A percentile compares a stretch with the other conserved stretches of the same genome.
phyloP scores from a whole-genome alignment of 2,797 vertebrate genomes.

The Anguilla anguilla region DNA sequence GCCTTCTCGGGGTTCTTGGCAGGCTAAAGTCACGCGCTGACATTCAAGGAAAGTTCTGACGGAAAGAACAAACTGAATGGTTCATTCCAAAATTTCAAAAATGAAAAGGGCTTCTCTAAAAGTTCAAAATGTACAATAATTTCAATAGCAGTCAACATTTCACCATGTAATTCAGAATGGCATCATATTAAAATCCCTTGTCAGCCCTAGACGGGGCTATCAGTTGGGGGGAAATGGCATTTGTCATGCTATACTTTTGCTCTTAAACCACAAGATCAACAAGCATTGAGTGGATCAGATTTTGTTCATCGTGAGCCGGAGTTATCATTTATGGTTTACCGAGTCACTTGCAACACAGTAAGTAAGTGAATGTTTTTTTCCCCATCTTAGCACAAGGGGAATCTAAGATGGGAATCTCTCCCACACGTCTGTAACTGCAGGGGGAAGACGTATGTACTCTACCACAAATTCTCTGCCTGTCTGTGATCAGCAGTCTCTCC shows the following conservation, averaged over 20 bases:
- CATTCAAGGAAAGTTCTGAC: neutral
- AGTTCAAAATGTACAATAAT: neutral
- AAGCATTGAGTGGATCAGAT: neutral
- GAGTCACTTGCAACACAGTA: neutral
- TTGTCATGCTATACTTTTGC: neutral
- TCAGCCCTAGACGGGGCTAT: neutral
- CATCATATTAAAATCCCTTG: neutral
- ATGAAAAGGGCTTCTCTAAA: neutral
- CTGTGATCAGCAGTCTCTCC: neutral
- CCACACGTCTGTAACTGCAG: conserved; percentile 1
- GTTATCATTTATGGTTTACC: neutral
- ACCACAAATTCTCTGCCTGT: neutral
- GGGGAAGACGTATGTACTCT: neutral
- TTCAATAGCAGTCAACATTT: neutral
- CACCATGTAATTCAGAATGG: neutral
- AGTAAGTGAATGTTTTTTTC: neutral
- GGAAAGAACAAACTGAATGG: neutral
- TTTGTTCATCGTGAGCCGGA: neutral
- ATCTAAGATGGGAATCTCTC: conserved; percentile 15
- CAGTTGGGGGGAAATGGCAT: too few relatives aligned
- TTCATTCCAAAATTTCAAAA: neutral
- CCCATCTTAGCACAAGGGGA: neutral
- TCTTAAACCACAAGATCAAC: neutral
- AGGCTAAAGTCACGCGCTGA: neutral
- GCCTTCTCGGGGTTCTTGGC: neutral